Evolutionary conservation across 2,113 vertebrate genomes (phyloP).

Genomic region (Muntiacus reevesi): DNA sequence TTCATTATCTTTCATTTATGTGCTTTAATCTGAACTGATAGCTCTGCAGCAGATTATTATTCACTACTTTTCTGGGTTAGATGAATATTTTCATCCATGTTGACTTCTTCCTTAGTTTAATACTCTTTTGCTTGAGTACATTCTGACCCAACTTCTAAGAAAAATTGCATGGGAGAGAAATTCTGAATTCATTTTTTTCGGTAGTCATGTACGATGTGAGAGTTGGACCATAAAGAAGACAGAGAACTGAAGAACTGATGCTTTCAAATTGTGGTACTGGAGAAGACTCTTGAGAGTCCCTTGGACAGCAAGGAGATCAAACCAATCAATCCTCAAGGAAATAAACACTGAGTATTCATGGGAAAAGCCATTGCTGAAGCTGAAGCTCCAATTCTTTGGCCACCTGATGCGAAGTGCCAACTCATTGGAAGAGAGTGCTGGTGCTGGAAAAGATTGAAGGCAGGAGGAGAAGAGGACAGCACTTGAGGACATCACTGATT

Average conservation of each 20-base stretch:
- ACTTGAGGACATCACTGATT: neutral
- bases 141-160: neutral
- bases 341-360: neutral
- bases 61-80: neutral
- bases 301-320: neutral
- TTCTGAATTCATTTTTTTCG: neutral
- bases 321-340: neutral
- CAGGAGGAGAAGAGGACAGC: neutral
- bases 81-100: neutral
- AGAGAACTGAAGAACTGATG: neutral
- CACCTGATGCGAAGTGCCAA: neutral
- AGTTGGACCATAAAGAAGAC: neutral
- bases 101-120: neutral
- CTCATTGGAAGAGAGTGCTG: neutral
- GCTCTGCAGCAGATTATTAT: neutral
- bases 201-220: neutral
- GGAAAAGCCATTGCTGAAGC: neutral
- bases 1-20: neutral
- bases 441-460: neutral
- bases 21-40: neutral
- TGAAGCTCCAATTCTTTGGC: neutral
- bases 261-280: neutral
- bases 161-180: neutral
- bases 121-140: neutral
- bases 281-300: neutral